Evolutionary conservation across 1,140 invertebrate species (phyloP), one percentile per base, ranked within the genome.

Genomic region (Polypedilum vanderplanki): DNA sequence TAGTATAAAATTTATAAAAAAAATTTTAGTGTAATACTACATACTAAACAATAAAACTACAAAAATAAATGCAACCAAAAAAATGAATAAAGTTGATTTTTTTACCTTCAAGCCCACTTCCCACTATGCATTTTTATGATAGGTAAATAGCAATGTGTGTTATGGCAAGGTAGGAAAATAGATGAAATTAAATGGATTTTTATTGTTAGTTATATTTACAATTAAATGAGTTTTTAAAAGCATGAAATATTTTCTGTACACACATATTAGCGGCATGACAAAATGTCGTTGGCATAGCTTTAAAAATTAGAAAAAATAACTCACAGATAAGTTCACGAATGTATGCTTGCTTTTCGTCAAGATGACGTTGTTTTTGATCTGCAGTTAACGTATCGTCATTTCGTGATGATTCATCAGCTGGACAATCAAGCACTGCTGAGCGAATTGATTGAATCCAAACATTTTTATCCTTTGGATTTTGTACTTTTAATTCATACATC

Each of bases 401-500:
- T 75, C 86, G 84, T 64, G 90, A 81, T 22, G 90, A 81, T 22
- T 83, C 82, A 24, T 89, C 87, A 41, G 87, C 86, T 0, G 90
- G 90, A 79, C 90, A 92, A 65, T 85, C 85, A 77, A 91, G 88
- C 12, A 92, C 90, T 3, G 90, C 89, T 9, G 86, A 83, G 77
- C 91, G 86, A 76, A 98, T 92, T 8, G 90, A 87, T 78, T 91
- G 87, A 77, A 97, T 94, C 96, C 96, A 98, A 0, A 89, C 82
- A 78, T 92, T 90, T 79, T 95, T 93, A 76, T 97, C 93, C 80
- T 93, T 93, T 12, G 93, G 93, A 67, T 93, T 91, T 77, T 91
- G 89, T 76, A 96, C 93, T 79, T 96, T 91, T 15, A 98, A 84
- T 82, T 98, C 95, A 81, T 97, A 97, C 95, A 98, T 97, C 84